Evolutionary conservation across 2,888 invertebrate species (phyloP), one percentile per base, ranked within the genome.

Genomic region (Rhagophthalmus giganteus): DNA sequence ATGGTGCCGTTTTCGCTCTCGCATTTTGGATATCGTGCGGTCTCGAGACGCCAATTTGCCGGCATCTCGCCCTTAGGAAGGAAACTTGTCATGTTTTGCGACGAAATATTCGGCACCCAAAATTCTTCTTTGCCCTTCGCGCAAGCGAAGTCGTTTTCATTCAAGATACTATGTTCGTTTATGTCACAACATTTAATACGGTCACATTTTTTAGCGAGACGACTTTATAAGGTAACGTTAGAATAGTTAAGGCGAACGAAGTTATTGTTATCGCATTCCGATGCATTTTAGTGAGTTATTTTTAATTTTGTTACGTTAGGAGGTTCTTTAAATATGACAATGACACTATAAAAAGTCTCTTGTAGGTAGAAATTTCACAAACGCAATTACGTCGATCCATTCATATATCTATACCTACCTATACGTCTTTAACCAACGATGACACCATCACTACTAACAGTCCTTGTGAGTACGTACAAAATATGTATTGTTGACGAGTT

Each of bases 31-130:
- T 71, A 57, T 25, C 46, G 57, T 1, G 55, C 62, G 33, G 71
- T 71, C 12, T 68, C 61, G 32, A 77, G 61, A 25, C 66, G 68
- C 83, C 82, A 83, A 58, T 78, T 75, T 24, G 66, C 54, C 24
- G 83, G 83, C 42, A 76, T 70, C 5, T 27, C 25, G n/a, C 45
- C 50, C n/a, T 67, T 74, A 8, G 69, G 64, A 40, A 79, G 73
- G 61, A 79, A 75, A 0, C 58, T 63, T 10, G 69, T 67, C 9
- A 73, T 73, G 11, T 70, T 69, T 1, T 81, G 80, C 24, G 83
- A 79, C 66, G 79, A 86, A 26, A 54, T 45, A 25, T 37, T 44
- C 1, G 54, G 54, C 4, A 38, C 30, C 54, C 54, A 54, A n/a
- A 20, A 26, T 2, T 15, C 30, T 12, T 26, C 11, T 10, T 35